Evolutionary conservation across 2,113 vertebrate genomes (phyloP).

Genomic region (Cairina moschata): DNA sequence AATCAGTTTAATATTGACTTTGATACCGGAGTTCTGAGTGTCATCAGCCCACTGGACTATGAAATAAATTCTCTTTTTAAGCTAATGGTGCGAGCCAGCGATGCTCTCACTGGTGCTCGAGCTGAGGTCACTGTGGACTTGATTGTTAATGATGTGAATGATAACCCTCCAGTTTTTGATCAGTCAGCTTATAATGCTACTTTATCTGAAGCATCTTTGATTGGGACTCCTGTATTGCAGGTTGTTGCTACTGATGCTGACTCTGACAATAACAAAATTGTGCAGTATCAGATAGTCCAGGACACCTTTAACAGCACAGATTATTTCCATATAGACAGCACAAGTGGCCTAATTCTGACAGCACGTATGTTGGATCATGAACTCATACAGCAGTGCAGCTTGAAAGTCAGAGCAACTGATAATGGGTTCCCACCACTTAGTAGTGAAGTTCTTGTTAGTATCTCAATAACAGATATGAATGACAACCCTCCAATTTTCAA

Average conservation of each 20-base stretch:
- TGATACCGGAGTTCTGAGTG: conserved; percentile 93
- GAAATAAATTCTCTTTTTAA: conserved; percentile 86
- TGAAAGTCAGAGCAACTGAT: conserved; percentile 91
- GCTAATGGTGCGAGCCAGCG: conserved; percentile 90
- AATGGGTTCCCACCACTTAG: conserved; percentile 92
- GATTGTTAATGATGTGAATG: conserved; percentile 90
- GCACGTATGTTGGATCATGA: conserved; percentile 94
- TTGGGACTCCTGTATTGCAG: conserved; percentile 94
- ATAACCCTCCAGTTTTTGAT: conserved; percentile 91
- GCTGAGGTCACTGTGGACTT: conserved; percentile 94
- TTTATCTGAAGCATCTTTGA: conserved; percentile 92
- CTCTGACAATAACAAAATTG: conserved; percentile 88
- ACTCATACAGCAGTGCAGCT: conserved; percentile 83
- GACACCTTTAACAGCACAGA: conserved; percentile 91
- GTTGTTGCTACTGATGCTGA: conserved; percentile 90
- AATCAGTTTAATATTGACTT: conserved; percentile 95
- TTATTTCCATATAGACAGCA: conserved; percentile 96
- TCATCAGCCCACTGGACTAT: conserved; percentile 89
- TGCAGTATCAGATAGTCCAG: conserved; percentile 94
- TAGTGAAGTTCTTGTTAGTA: conserved; percentile 88
- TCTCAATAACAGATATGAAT: conserved; percentile 91
- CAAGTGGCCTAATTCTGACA: conserved; percentile 94
- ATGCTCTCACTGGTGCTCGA: conserved; percentile 90
- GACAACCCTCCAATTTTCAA: conserved; percentile 96
- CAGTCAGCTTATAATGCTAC: conserved; percentile 85